Evolutionary conservation across 2,113 vertebrate species (phyloP).

Genomic region (Mystacornis crossleyi): DNA sequence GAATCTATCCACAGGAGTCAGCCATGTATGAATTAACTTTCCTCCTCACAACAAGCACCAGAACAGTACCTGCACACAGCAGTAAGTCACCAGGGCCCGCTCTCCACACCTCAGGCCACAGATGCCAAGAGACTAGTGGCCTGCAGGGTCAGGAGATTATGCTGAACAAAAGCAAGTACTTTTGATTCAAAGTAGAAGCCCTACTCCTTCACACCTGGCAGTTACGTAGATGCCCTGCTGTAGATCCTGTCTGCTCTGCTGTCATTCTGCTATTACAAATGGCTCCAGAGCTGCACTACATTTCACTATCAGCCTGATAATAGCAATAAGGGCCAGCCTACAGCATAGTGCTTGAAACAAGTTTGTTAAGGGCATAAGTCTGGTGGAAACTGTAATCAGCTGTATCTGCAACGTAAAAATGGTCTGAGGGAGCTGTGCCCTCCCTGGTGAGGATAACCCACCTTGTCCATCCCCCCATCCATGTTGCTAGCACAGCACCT

Average conservation of each 20-base stretch:
- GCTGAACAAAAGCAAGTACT: neutral
- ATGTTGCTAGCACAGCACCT: neutral
- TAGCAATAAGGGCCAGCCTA: neutral
- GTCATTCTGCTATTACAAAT: neutral
- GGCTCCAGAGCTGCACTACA: neutral
- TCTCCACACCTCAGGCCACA: neutral
- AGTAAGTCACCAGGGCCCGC: neutral
- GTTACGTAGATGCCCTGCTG: neutral
- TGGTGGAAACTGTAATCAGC: neutral
- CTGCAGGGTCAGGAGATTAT: neutral
- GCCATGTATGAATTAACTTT: neutral
- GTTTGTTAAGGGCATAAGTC: neutral
- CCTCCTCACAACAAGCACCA: neutral
- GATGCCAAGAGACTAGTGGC: neutral
- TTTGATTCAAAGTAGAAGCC: neutral
- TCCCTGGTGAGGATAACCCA: neutral
- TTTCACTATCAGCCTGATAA: neutral
- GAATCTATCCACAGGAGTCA: neutral
- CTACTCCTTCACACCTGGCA: neutral
- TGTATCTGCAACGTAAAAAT: neutral
- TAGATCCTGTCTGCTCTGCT: neutral
- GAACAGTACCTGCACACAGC: neutral
- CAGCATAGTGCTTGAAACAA: neutral
- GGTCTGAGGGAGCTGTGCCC: neutral
- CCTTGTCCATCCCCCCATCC: rapidly evolving